Percentiles rank a stretch among this genome's conserved stretches.
phyloP scores from a whole-genome alignment of 1,140 invertebrate genomes.

The Brachionus plicatilis region DNA sequence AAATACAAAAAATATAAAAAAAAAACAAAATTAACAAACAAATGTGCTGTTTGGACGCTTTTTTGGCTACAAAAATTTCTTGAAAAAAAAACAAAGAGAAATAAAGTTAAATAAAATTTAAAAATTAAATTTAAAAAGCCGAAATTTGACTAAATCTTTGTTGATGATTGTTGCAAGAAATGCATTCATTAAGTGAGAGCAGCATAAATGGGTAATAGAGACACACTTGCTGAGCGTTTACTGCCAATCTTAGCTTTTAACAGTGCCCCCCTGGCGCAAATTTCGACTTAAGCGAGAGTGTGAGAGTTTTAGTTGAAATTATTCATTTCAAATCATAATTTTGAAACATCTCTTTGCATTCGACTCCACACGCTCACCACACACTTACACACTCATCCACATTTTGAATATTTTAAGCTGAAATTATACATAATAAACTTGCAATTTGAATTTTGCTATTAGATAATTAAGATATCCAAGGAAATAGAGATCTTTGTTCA shows the following conservation, averaged over 20 bases:
- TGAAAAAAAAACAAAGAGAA: not conserved
- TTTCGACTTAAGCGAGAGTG: not conserved
- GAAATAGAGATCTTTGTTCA: not conserved
- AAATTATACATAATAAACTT: constrained; percentile 9
- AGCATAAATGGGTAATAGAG: not conserved
- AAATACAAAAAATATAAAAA: constrained; percentile 12
- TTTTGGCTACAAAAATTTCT: not conserved
- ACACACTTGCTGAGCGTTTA: not conserved
- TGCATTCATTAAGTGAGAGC: not conserved
- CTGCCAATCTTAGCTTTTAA: not conserved
- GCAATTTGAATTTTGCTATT: not conserved
- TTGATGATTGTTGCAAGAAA: not conserved
- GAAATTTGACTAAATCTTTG: not conserved
- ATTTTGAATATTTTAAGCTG: not conserved
- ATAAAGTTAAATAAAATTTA: not conserved
- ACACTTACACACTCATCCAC: not conserved
- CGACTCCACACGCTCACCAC: not conserved
- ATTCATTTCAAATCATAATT: constrained; percentile 35
- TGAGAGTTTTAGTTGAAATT: not conserved
- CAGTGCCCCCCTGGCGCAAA: not conserved
- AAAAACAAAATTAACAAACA: constrained; percentile 6
- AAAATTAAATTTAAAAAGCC: not conserved
- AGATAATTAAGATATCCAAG: constrained; percentile 7
- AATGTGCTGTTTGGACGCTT: not conserved
- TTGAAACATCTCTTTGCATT: constrained; percentile 4